These are phyloP conservation scores for Carcharodon carcharias DNA, from an alignment of 2,797 vertebrate genomes.

Conservation along the genomic window DNA sequence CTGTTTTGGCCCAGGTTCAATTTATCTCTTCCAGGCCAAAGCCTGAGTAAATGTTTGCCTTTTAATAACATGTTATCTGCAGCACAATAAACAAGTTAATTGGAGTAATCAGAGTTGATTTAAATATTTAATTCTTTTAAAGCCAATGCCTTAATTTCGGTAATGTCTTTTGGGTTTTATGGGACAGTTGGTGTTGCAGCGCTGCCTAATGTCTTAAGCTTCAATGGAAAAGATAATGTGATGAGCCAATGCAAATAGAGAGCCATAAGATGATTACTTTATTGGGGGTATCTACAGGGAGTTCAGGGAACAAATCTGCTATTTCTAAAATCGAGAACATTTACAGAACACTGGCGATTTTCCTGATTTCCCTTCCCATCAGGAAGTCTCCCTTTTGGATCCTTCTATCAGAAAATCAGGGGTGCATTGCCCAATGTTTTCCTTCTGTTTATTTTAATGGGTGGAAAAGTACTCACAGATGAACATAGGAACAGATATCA, in stretches of 20 bases:
- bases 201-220: neutral
- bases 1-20: neutral
- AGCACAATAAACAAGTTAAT: constrained; percentile 12
- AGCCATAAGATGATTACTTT: neutral
- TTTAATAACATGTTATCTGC: constrained; percentile 17
- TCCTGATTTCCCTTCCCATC: neutral
- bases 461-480: neutral
- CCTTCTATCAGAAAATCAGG: neutral
- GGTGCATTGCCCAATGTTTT: neutral
- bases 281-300: neutral
- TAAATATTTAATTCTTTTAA: constrained; percentile 3
- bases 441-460: neutral
- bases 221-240: neutral
- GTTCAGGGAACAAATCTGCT: neutral
- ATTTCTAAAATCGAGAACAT: neutral
- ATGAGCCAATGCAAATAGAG: neutral
- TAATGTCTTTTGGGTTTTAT: constrained; percentile 2
- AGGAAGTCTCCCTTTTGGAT: neutral
- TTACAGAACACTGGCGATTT: neutral
- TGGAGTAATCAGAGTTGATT: constrained; percentile 21
- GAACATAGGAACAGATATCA: too few species aligned
- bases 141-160: neutral
- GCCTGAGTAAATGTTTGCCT: neutral
- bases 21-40: neutral
- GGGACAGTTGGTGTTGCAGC: neutral